Evolutionary conservation across 2,113 vertebrate genomes (phyloP).

Genomic region (Nyctibius bracteatus): DNA sequence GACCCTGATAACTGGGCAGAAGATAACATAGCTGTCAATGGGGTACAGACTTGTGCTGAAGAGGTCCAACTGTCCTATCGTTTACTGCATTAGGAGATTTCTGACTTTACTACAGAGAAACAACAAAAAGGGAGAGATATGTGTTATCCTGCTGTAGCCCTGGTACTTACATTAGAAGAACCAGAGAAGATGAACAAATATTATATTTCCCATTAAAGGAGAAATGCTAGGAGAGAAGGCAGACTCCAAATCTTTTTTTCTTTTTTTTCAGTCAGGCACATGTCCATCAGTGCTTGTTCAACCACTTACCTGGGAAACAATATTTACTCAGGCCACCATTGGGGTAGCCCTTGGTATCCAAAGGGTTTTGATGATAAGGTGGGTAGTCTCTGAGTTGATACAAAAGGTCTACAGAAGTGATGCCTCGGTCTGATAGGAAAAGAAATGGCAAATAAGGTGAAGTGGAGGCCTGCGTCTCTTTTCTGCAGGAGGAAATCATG

Average conservation of each 20-base stretch:
- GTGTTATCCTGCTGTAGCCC: not conserved
- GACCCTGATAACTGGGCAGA: not conserved
- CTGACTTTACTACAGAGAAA: not conserved
- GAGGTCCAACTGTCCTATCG: fast-evolving
- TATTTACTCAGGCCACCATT: not conserved
- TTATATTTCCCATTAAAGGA: not conserved
- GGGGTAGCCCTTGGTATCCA: not conserved
- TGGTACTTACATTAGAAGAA: not conserved
- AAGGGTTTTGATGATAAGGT: not conserved
- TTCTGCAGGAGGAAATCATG: not conserved
- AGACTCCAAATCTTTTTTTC: not conserved
- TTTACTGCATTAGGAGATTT: not conserved
- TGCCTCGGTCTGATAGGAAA: not conserved
- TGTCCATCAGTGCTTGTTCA: not conserved
- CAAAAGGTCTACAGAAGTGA: not conserved
- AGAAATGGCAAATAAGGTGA: not conserved
- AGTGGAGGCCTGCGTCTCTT: not conserved
- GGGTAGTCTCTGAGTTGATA: not conserved
- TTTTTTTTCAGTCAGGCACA: not conserved
- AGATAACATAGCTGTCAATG: not conserved
- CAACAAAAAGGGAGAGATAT: not conserved
- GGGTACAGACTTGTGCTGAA: not conserved
- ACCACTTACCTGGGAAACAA: not conserved
- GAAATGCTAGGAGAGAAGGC: not conserved
- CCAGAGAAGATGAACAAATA: not conserved